These are phyloP conservation scores for Electrona antarctica DNA, from an alignment of 2,113 vertebrate genomes.

Conservation along the genomic window DNA sequence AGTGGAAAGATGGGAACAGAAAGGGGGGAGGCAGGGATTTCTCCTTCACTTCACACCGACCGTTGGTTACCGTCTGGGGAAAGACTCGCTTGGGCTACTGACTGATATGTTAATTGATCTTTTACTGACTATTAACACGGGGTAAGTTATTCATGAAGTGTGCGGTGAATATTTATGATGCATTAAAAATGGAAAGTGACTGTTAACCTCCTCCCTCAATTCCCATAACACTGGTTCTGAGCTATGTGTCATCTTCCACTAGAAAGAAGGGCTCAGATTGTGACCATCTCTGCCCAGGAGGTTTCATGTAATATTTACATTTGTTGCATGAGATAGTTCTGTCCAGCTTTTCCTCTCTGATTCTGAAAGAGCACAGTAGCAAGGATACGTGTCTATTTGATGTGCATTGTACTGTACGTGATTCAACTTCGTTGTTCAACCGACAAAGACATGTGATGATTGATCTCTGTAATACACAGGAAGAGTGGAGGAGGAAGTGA, in stretches of 20 bases:
- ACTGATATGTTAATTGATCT: constrained; percentile 79
- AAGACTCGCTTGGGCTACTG: constrained; percentile 49
- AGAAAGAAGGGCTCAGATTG: background rate
- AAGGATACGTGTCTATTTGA: background rate
- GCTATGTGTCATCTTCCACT: background rate
- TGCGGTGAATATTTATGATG: constrained; percentile 71
- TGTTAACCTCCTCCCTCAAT: constrained; percentile 35
- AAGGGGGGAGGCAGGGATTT: background rate
- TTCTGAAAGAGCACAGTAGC: background rate
- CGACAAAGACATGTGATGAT: background rate
- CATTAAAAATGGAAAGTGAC: constrained; percentile 73
- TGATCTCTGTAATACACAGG: background rate
- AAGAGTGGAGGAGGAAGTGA: background rate
- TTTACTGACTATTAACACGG: constrained; percentile 73
- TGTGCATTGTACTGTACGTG: too few species aligned
- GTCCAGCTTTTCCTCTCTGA: background rate
- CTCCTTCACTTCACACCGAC: background rate
- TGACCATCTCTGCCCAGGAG: constrained; percentile 15
- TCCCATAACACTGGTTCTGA: constrained; percentile 15
- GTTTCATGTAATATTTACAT: constrained; percentile 11
- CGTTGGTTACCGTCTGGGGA: constrained; percentile 29
- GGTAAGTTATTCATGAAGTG: constrained; percentile 72
- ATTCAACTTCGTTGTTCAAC: constrained; percentile 5
- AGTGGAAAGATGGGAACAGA: constrained; percentile 39
- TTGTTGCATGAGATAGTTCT: background rate